Conservation (phyloP, 2,888 invertebrate genomes). For the Cepaea hortensis region DNA sequence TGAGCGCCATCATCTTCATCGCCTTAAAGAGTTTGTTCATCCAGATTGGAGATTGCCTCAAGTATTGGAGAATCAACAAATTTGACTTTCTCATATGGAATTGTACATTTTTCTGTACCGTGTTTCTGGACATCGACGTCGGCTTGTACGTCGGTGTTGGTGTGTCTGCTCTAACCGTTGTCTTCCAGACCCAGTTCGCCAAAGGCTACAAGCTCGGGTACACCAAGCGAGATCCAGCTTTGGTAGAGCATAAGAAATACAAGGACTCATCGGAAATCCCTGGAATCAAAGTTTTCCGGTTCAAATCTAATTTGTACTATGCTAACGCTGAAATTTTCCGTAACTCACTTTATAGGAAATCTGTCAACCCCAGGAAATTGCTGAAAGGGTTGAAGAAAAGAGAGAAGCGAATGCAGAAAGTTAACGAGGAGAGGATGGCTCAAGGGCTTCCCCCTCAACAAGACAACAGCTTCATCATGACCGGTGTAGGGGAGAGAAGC, state of each 20-base stretch:
- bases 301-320: constrained; percentile 71
- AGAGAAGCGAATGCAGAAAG: constrained; percentile 50
- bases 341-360: constrained; percentile 64
- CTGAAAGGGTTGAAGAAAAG: constrained; percentile 67
- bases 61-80: constrained; percentile 86
- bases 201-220: constrained; percentile 66
- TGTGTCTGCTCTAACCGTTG: constrained; percentile 68
- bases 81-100: constrained; percentile 82
- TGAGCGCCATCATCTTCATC: constrained; percentile 77
- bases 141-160: constrained; percentile 72
- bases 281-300: constrained; percentile 71
- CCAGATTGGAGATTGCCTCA: constrained; percentile 84
- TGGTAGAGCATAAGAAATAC: constrained; percentile 64
- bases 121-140: constrained; percentile 71
- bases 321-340: constrained; percentile 74
- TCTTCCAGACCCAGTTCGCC: constrained; percentile 70
- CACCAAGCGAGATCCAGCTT: constrained; percentile 61
- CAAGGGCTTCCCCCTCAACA: constrained; percentile 40
- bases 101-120: constrained; percentile 66
- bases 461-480: constrained; percentile 25
- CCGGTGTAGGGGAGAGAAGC: neutral
- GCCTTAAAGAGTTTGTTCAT: constrained; percentile 77
- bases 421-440: constrained; percentile 31
- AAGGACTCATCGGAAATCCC: constrained; percentile 63
- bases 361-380: constrained; percentile 69